Evolutionary conservation across 2,113 vertebrate species (phyloP), one percentile per base, ranked within the genome.

Genomic region (Corapipo altera): DNA sequence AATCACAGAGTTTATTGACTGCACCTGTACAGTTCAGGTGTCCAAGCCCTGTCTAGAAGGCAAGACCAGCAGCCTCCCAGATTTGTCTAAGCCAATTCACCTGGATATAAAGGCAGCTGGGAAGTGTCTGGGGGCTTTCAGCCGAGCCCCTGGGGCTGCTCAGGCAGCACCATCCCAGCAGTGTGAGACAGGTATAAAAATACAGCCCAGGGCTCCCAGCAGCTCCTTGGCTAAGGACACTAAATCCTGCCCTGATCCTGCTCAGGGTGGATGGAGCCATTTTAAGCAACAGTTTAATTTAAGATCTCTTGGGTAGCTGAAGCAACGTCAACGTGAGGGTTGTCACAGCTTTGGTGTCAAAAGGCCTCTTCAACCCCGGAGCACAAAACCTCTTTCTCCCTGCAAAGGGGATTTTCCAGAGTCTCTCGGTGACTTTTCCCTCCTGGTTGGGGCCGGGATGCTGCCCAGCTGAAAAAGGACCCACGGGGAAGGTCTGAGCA

Each of bases 171-270:
- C 6, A 8, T 6, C 73, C 30, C 23, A 4, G 15, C 1, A 2
- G 5, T 69, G 49, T 22, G 75, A 86, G 70, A 7, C 52, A 49
- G 49, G 64, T 77, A 70, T 77, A 78, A 83, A 96, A 90, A 78
- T 58, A 78, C 67, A 83, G 46, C 80, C 59, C 59, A 1, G 57
- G 66, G 6, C 54, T 82, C 37, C 30, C 44, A 19, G 74, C 39
- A 72, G 85, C 81, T 86, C 75, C 70, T 27, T 2, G 4, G 89
- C 82, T 96, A 64, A 96, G 73, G 78, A 33, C 51, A n/a, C 4
- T 88, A 95, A 96, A 97, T 94, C 97, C 96, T 49, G 26, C 62
- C 55, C 92, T 96, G 96, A 94, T 96, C 96, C 96, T 92, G 89
- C 96, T 97, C 93, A 96, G 86, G 21, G 5, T 22, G 70, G 74